These are phyloP conservation scores for Hypselothyrea guttata DNA, from an alignment of 2,888 invertebrate species.

Conservation along the genomic window DNA sequence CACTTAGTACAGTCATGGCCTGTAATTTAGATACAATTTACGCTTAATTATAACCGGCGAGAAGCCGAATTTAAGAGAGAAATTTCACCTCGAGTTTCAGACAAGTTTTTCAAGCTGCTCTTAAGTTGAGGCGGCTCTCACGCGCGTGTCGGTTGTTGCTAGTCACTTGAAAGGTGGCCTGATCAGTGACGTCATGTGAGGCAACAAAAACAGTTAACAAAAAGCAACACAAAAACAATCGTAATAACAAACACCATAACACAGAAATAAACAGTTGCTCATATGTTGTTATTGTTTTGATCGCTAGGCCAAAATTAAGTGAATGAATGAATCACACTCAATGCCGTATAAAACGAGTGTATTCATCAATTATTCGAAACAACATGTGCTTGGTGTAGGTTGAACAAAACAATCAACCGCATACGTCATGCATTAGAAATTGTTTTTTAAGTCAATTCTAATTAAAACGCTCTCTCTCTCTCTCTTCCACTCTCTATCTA, in stretches of 20 bases:
- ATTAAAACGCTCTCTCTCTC: conserved; percentile 19
- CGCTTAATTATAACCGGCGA: neutral
- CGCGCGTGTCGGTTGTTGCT: conserved; percentile 16
- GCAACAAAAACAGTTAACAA: conserved; percentile 30
- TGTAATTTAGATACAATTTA: conserved; percentile 11
- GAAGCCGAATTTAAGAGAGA: conserved; percentile 43
- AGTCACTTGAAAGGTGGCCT: conserved; percentile 60
- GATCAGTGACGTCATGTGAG: conserved; percentile 64
- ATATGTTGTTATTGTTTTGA: conserved; percentile 17
- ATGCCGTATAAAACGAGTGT: neutral
- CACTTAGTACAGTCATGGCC: neutral
- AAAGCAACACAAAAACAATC: conserved; percentile 13
- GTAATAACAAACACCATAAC: conserved; percentile 19
- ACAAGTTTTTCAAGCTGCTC: conserved; percentile 24
- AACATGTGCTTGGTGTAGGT: neutral
- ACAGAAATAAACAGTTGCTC: conserved; percentile 36
- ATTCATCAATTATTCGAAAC: neutral
- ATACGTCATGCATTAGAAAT: neutral
- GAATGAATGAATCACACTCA: conserved; percentile 32
- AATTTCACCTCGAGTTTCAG: neutral
- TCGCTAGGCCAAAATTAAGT: neutral
- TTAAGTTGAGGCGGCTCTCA: conserved; percentile 18
- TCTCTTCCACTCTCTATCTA: too few species aligned
- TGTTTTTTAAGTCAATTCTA: conserved; percentile 20
- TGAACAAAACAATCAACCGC: conserved; percentile 7